Percentiles rank a stretch among this genome's conserved stretches.
Conservation (phyloP, 2,888 invertebrate species). For the Dolichomitus sp. region DNA sequence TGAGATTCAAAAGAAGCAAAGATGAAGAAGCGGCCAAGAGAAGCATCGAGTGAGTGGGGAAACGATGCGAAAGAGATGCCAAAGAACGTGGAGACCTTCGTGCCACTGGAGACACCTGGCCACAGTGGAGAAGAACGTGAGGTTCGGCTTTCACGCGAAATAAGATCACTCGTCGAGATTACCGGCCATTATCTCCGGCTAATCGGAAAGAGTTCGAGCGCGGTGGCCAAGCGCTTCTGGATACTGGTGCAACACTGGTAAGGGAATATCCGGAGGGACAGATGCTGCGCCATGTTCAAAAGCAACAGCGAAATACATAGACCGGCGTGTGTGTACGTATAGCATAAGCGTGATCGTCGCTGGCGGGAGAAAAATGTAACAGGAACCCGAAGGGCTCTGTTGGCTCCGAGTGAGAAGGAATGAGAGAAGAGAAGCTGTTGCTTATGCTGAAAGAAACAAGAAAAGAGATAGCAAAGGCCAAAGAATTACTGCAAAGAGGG, state of each 20-base stretch:
- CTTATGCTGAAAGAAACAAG: slow-evolving; percentile 16
- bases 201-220: slow-evolving; percentile 83
- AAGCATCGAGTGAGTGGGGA: not conserved
- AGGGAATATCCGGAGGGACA: slow-evolving; percentile 65
- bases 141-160: slow-evolving; percentile 84
- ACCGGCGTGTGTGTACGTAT: not conserved
- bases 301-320: slow-evolving; percentile 45
- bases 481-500: slow-evolving; percentile 64
- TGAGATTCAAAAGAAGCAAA: not conserved
- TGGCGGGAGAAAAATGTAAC: slow-evolving; percentile 73
- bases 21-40: slow-evolving; percentile 28
- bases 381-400: slow-evolving; percentile 74
- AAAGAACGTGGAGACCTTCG: slow-evolving; percentile 43
- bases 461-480: slow-evolving; percentile 34
- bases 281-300: slow-evolving; percentile 68
- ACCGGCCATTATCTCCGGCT: slow-evolving; percentile 80
- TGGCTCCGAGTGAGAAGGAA: slow-evolving; percentile 43
- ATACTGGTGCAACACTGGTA: slow-evolving; percentile 19
- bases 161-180: slow-evolving; percentile 83
- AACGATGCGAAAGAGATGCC: slow-evolving; percentile 53
- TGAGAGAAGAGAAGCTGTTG: slow-evolving; percentile 27
- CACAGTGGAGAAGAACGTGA: slow-evolving; percentile 60
- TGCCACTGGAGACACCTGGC: not conserved
- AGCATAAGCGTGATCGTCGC: slow-evolving; percentile 37
- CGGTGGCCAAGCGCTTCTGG: slow-evolving; percentile 55